These are phyloP conservation scores for Anthoscopus minutus DNA, from an alignment of 2,113 vertebrate species.

Conservation along the genomic window DNA sequence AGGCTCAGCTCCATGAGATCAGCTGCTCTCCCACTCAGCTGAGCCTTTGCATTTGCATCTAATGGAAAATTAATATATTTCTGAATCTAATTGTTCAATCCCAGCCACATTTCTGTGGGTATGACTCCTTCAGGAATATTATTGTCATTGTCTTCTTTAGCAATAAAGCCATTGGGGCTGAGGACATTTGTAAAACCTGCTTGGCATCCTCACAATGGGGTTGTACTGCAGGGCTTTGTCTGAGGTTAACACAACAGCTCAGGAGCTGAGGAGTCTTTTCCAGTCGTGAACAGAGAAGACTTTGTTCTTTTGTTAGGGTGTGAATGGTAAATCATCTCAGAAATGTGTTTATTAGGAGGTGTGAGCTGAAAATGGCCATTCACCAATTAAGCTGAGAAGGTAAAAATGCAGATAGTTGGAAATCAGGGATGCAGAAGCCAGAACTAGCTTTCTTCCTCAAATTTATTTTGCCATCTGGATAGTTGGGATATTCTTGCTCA, in stretches of 20 bases:
- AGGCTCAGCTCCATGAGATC: not conserved
- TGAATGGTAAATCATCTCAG: conserved; percentile 23
- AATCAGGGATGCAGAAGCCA: not conserved
- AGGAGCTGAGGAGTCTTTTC: conserved; percentile 15
- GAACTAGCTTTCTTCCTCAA: not conserved
- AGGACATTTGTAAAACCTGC: not conserved
- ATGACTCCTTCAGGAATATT: not conserved
- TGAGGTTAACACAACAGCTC: conserved; percentile 11
- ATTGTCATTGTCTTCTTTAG: not conserved
- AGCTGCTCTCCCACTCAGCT: not conserved
- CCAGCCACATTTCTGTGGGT: not conserved
- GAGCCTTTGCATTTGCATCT: not conserved
- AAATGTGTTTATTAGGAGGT: conserved; percentile 23
- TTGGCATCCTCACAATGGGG: conserved; percentile 19
- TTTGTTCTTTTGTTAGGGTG: conserved; percentile 13
- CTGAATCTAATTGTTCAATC: not conserved
- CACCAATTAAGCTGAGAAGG: not conserved
- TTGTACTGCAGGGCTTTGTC: conserved; percentile 13
- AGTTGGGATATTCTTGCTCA: rapidly evolving
- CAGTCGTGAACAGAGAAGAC: not conserved
- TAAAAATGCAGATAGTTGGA: not conserved
- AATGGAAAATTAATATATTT: not conserved
- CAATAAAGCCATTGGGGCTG: not conserved
- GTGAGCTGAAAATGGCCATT: not conserved
- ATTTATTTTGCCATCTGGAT: not conserved